Base-by-base conservation (phyloP, 2,888 invertebrate genomes). In the Pammene fasciana region DNA sequence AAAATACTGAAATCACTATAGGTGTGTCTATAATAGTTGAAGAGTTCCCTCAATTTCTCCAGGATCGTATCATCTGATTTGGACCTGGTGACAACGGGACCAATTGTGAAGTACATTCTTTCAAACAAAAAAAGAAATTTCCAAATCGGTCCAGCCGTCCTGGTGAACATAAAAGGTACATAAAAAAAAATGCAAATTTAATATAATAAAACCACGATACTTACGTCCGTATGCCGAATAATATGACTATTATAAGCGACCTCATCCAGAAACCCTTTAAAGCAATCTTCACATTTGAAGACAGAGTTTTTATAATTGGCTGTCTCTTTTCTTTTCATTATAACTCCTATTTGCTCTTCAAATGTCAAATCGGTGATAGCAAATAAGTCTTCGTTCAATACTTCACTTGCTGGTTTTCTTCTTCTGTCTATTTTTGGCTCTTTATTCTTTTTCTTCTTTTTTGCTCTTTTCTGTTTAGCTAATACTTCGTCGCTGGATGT, bases 251-350 rank as follows among this genome's bases (percentile, higher is more conserved):
- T 86, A 41, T 87, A 92, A 0, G 90, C 88, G 0, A 87, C 89
- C 45, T 87, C 84, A 6, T 90, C 91, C 11, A 89, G 70, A 71
- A 91, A 92, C 0, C 91, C 91, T 73, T 90, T 90, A 13, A 77
- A 92, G 65, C 92, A 92, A 10, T 80, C 85, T 0, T 81, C 83
- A 62, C 92, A 92, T 60, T 90, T 90, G 64, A 79, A 92, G 0
- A 86, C 77, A 0, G 90, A 79, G 60, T 90, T 90, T 41, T 66
- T 66, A 57, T 66, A 66, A 57, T 66, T 66, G 13, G 66, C 38
- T 1, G 57, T 50, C 41, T 66, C 66, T 48, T 38, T 38, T 18
- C 66, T 57, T 11, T 41, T 66, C 34, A 11, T 50, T 3, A 66
- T 57, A 38, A 57, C 50, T n/a, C 38, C 57, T 18, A 57, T 13